Percentiles rank a stretch among this genome's conserved stretches.
These are phyloP conservation scores for Xiphorhynchus erythropygius DNA, from an alignment of 2,797 vertebrate species.

Conservation along the genomic window DNA sequence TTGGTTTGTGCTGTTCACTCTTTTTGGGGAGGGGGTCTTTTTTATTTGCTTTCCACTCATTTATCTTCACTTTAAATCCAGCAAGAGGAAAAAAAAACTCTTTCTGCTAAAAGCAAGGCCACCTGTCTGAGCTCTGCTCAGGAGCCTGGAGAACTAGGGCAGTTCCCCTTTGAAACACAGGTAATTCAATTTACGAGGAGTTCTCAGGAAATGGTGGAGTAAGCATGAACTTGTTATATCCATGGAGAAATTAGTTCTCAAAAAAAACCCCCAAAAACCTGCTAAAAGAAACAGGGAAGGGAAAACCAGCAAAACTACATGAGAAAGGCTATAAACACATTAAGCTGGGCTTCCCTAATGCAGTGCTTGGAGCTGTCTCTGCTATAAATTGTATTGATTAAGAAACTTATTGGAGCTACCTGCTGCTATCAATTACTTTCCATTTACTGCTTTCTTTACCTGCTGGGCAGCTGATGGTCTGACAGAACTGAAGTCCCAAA, in stretches of 20 bases:
- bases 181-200: conserved; percentile 28
- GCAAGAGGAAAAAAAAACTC: background rate
- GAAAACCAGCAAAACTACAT: conserved; percentile 7
- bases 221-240: background rate
- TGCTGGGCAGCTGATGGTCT: background rate
- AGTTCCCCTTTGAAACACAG: background rate
- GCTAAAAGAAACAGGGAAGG: background rate
- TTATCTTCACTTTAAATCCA: background rate
- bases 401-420: conserved; percentile 20
- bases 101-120: background rate
- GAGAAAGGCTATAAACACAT: conserved; percentile 6
- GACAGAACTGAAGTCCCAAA: background rate
- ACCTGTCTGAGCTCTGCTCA: background rate
- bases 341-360: background rate
- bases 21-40: background rate
- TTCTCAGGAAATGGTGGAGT: background rate
- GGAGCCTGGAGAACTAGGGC: background rate
- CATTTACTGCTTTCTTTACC: conserved; percentile 1
- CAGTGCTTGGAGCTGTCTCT: background rate
- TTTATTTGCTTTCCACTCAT: background rate
- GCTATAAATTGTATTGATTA: conserved; percentile 49
- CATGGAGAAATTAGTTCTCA: conserved; percentile 13
- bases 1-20: background rate
- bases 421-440: conserved; percentile 35
- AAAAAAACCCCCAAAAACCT: background rate